phyloP scores from a whole-genome alignment of 2,888 invertebrate species.

The Proisotoma minuta region DNA sequence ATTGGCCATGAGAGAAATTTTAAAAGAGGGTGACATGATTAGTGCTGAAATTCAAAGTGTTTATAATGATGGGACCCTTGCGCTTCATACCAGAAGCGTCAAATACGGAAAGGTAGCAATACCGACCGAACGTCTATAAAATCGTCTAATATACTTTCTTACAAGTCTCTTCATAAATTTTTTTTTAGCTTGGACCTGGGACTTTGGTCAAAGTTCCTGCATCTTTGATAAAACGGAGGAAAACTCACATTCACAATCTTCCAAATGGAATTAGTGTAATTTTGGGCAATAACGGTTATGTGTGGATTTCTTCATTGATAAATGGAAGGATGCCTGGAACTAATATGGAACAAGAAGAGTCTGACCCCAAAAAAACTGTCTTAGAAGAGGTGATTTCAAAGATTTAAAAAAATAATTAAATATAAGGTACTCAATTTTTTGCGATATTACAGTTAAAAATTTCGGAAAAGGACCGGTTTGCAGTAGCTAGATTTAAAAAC shows the following conservation, averaged over 20 bases:
- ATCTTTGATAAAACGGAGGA: slow-evolving; percentile 82
- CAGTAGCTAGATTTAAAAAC: slow-evolving; percentile 82
- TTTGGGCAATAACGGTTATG: slow-evolving; percentile 91
- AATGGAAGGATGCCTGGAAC: slow-evolving; percentile 47
- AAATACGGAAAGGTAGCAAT: slow-evolving; percentile 97
- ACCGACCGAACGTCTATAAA: too few species aligned
- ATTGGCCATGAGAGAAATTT: slow-evolving; percentile 90
- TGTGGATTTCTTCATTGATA: slow-evolving; percentile 51
- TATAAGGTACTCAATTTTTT: too few species aligned
- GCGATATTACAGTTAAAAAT: slow-evolving; percentile 61
- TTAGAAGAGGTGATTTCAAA: slow-evolving; percentile 57
- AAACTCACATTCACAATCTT: slow-evolving; percentile 92
- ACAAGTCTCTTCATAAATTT: too few species aligned
- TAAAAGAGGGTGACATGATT: slow-evolving; percentile 91
- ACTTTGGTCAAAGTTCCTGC: slow-evolving; percentile 84
- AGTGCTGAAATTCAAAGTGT: slow-evolving; percentile 96
- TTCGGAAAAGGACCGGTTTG: slow-evolving; percentile 67
- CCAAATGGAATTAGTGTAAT: slow-evolving; percentile 88
- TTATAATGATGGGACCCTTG: slow-evolving; percentile 83
- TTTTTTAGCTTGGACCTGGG: slow-evolving; percentile 77
- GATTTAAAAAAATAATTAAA: too few species aligned
- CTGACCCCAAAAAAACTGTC: slow-evolving; percentile 66
- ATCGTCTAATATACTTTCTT: too few species aligned
- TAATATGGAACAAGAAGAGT: slow-evolving; percentile 55
- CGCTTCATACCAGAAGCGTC: slow-evolving; percentile 89